Conservation (phyloP, 2,888 invertebrate species). For the Caenorhabditis zanzibari region DNA sequence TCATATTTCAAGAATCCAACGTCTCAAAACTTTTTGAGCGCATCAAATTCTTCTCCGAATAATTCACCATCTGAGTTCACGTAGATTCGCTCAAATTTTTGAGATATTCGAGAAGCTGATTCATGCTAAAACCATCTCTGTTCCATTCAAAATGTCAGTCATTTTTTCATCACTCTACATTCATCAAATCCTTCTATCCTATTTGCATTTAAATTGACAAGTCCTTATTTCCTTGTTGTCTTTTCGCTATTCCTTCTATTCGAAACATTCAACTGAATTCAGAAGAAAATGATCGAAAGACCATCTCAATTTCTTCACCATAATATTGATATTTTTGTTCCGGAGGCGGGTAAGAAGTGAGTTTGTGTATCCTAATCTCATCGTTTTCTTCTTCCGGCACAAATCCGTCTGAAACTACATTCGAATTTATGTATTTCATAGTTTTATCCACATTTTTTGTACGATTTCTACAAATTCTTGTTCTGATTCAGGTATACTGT, state of each 20-base stretch:
- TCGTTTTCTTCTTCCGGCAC: slow-evolving; percentile 7
- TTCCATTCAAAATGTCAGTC: not conserved
- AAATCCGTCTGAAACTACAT: not conserved
- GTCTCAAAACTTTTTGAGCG: not conserved
- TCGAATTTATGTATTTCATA: not conserved
- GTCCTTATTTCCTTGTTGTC: slow-evolving; percentile 3
- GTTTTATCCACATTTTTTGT: slow-evolving; percentile 24
- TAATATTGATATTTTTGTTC: slow-evolving; percentile 9
- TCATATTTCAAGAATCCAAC: slow-evolving; percentile 5
- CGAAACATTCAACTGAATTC: not conserved
- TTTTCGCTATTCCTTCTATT: not conserved
- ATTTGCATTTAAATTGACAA: slow-evolving; percentile 45
- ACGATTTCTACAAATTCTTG: not conserved
- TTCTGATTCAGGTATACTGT: slow-evolving; percentile 10
- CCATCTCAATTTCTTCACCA: not conserved
- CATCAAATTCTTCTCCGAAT: not conserved
- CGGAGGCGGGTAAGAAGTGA: slow-evolving; percentile 28
- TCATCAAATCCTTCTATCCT: not conserved
- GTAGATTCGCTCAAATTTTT: not conserved
- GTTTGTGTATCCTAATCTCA: slow-evolving; percentile 16
- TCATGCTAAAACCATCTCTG: not conserved
- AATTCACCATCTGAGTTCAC: not conserved
- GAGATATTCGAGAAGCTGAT: not conserved
- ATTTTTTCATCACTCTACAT: not conserved
- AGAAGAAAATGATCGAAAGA: slow-evolving; percentile 10